These are phyloP conservation scores for Machimus atricapillus DNA, from an alignment of 2,888 invertebrate species.

Conservation along the genomic window DNA sequence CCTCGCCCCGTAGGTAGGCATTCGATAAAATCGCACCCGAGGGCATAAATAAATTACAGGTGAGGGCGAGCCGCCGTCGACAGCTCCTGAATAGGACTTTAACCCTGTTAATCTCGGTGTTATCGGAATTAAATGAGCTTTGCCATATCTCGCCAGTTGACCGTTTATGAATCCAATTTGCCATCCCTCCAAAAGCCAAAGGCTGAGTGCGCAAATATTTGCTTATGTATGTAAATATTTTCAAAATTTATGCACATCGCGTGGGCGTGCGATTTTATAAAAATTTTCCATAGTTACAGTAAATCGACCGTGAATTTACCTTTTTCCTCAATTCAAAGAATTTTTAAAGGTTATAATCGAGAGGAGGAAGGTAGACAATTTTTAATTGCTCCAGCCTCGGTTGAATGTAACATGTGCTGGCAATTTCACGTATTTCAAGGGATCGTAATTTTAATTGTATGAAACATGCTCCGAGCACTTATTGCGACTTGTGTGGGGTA, in stretches of 20 bases:
- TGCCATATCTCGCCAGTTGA: not conserved
- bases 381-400: not conserved
- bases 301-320: not conserved
- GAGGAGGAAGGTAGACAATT: not conserved
- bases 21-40: not conserved
- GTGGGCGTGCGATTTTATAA: not conserved
- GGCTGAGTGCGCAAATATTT: not conserved
- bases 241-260: not conserved
- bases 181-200: not conserved
- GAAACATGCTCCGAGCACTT: constrained; percentile 12
- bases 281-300: not conserved
- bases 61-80: not conserved
- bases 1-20: not conserved
- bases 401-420: constrained; percentile 3
- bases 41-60: not conserved
- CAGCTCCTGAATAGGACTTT: not conserved
- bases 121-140: constrained; percentile 9
- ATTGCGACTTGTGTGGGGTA: not conserved
- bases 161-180: not conserved
- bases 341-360: not conserved
- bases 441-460: constrained; percentile 28
- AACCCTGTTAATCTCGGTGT: constrained; percentile 4
- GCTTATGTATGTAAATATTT: not conserved
- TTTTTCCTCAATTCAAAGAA: not conserved
- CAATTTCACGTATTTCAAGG: constrained; percentile 3